phyloP scores from a whole-genome alignment of 2,888 invertebrate genomes.

The Polylopha cassiicola region DNA sequence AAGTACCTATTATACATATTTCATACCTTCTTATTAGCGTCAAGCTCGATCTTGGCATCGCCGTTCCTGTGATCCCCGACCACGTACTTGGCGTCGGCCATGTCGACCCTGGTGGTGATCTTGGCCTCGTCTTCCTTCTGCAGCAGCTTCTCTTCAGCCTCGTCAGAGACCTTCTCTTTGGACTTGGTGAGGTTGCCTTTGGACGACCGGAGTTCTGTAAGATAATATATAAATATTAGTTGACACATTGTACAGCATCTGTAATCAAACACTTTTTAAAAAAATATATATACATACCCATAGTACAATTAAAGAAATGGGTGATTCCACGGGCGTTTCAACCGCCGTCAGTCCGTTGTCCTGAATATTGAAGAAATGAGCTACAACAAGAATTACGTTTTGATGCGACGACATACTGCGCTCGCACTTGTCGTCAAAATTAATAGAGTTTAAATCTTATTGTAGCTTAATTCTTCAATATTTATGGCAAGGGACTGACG shows the following conservation, averaged over 20 bases:
- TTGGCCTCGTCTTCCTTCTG: slow-evolving; percentile 77
- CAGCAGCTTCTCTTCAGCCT: slow-evolving; percentile 84
- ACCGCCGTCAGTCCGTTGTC: no score
- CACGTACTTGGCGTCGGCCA: slow-evolving; percentile 85
- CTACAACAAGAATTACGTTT: no score
- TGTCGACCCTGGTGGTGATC: slow-evolving; percentile 75
- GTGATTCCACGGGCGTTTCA: no score
- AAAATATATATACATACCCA: neutral
- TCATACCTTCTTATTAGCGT: slow-evolving; percentile 78
- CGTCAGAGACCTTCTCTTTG: slow-evolving; percentile 76
- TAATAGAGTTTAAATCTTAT: no score
- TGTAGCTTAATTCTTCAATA: no score
- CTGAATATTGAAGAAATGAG: no score
- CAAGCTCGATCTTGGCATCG: slow-evolving; percentile 92
- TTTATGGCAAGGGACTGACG: no score
- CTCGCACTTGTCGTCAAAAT: no score
- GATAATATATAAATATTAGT: neutral
- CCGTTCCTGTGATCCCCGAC: slow-evolving; percentile 87
- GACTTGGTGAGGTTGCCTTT: slow-evolving; percentile 60
- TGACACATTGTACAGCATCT: neutral
- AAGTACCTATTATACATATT: slow-evolving; percentile 23
- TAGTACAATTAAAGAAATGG: neutral
- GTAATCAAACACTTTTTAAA: neutral
- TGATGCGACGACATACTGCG: no score
- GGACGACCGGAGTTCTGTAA: slow-evolving; percentile 48